phyloP scores from a whole-genome alignment of 2,797 vertebrate genomes.

The Myotis findleyi region DNA sequence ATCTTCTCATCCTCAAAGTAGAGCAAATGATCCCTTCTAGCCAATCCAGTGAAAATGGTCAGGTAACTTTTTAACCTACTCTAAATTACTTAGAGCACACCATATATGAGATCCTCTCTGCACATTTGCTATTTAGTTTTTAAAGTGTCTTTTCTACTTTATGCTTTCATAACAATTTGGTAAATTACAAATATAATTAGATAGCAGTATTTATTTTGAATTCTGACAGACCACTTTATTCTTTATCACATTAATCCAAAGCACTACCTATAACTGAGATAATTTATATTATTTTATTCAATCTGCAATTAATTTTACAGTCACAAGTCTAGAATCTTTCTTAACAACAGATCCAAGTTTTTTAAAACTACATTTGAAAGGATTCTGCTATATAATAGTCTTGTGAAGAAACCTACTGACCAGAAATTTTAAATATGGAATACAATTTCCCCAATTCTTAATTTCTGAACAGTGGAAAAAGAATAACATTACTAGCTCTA shows the following conservation, averaged over 20 bases:
- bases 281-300: conserved; percentile 37
- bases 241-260: conserved; percentile 51
- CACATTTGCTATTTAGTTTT: neutral
- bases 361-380: conserved; percentile 1
- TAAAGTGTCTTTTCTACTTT: conserved; percentile 29
- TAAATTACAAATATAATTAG: conserved; percentile 52
- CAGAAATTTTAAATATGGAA: conserved; percentile 57
- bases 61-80: conserved; percentile 34
- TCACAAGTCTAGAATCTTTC: conserved; percentile 20
- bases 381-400: neutral
- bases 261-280: neutral
- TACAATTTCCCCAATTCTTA: conserved; percentile 31
- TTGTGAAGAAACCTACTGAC: conserved; percentile 35
- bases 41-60: conserved; percentile 45
- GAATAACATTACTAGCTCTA: conserved; percentile 3
- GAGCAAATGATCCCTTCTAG: neutral
- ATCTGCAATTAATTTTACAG: conserved; percentile 23
- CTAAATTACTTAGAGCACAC: neutral
- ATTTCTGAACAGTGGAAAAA: conserved; percentile 12
- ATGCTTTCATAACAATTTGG: conserved; percentile 21
- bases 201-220: conserved; percentile 28
- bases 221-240: conserved; percentile 51
- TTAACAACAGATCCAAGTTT: conserved; percentile 37
- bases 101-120: neutral
- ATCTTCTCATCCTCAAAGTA: conserved; percentile 39